phyloP scores from a whole-genome alignment of 2,888 invertebrate species.

The Agrilus mali region DNA sequence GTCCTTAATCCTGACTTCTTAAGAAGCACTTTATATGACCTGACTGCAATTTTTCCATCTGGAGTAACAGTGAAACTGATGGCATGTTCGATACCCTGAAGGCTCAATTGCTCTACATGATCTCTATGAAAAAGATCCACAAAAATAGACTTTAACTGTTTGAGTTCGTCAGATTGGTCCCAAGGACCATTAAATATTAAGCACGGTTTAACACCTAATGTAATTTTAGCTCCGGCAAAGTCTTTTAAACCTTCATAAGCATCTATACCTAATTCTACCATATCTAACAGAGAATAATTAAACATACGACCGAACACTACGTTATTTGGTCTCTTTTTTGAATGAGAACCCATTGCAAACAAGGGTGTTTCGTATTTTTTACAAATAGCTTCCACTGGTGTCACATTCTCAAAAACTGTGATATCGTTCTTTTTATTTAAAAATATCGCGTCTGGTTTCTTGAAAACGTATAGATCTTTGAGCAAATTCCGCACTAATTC shows the following conservation, averaged over 20 bases:
- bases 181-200: slow-evolving; percentile 90
- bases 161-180: slow-evolving; percentile 68
- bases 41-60: slow-evolving; percentile 64
- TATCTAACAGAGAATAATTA: slow-evolving; percentile 83
- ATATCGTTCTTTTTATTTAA: slow-evolving; percentile 75
- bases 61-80: slow-evolving; percentile 74
- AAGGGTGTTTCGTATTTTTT: slow-evolving; percentile 79
- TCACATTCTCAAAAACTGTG: slow-evolving; percentile 83
- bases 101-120: slow-evolving; percentile 62
- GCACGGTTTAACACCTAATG: slow-evolving; percentile 74
- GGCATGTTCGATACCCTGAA: slow-evolving; percentile 90
- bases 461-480: slow-evolving; percentile 77
- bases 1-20: slow-evolving; percentile 85
- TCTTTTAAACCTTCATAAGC: slow-evolving; percentile 66
- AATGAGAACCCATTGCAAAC: slow-evolving; percentile 84
- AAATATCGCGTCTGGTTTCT: slow-evolving; percentile 72
- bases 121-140: slow-evolving; percentile 89
- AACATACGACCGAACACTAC: slow-evolving; percentile 79
- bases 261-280: slow-evolving; percentile 90
- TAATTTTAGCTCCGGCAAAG: slow-evolving; percentile 56
- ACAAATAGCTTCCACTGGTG: slow-evolving; percentile 63
- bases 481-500: slow-evolving; percentile 56
- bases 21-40: slow-evolving; percentile 66
- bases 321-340: slow-evolving; percentile 92
- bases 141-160: slow-evolving; percentile 76